Conservation (phyloP, 92 coral and sea anemone genomes). For the Scolanthus callimorphus region DNA sequence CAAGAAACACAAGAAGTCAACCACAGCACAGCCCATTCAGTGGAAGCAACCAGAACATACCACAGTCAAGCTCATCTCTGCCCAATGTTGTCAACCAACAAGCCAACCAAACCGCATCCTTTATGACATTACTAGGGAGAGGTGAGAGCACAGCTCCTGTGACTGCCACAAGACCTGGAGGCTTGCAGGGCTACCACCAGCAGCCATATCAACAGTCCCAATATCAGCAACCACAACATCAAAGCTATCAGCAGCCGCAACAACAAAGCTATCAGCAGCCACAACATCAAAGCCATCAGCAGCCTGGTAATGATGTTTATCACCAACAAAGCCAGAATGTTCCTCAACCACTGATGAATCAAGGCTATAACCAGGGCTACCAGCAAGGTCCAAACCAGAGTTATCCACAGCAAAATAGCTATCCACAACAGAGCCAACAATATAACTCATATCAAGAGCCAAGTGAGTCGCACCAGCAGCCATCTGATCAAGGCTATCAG, state of each 20-base stretch:
- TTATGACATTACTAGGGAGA: conserved; percentile 26
- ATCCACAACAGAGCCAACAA: neutral
- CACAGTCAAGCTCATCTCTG: too few relatives aligned
- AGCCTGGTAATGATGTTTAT: too few relatives aligned
- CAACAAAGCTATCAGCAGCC: neutral
- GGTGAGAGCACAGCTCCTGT: conserved; percentile 17
- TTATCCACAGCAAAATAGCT: neutral
- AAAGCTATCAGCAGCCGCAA: neutral
- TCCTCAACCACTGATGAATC: neutral
- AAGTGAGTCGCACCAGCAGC: neutral
- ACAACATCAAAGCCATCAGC: neutral
- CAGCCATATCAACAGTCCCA: neutral
- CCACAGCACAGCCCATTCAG: too few relatives aligned
- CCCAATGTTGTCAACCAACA: neutral
- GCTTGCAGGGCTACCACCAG: conserved; percentile 1
- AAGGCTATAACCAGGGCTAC: conserved; percentile 13
- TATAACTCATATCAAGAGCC: neutral
- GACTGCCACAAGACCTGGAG: conserved; percentile 9
- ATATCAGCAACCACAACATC: neutral
- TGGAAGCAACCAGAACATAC: too few relatives aligned
- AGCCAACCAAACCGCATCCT: neutral
- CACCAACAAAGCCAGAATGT: neutral
- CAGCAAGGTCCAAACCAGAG: neutral
- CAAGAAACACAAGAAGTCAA: too few relatives aligned
- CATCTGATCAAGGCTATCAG: conserved; percentile 6